Conservation (phyloP, 2,888 invertebrate genomes). For the Diadegma fenestrale region DNA sequence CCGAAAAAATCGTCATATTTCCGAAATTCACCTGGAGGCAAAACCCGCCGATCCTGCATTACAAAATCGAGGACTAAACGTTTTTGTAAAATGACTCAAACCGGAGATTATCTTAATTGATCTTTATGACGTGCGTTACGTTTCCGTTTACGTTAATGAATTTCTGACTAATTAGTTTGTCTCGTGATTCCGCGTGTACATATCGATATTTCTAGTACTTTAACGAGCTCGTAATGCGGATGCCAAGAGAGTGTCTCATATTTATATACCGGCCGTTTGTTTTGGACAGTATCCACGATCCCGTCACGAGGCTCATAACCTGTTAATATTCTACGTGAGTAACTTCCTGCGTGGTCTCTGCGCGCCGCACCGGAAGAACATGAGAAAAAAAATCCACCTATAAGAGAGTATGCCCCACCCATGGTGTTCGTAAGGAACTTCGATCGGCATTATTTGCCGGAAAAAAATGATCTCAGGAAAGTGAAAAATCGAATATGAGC, state of each 20-base stretch:
- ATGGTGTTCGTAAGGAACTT: background rate
- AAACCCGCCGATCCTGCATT: background rate
- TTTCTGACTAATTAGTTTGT: background rate
- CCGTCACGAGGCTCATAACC: conserved; percentile 47
- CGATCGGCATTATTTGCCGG: conserved; percentile 7
- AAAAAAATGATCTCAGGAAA: conserved; percentile 16
- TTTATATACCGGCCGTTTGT: conserved; percentile 25
- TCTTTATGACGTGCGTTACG: background rate
- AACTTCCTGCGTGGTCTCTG: conserved; percentile 47
- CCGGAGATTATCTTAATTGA: background rate
- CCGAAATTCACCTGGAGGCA: too few relatives aligned
- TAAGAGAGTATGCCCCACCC: conserved; percentile 10
- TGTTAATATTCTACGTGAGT: conserved; percentile 59
- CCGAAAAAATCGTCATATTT: too few relatives aligned
- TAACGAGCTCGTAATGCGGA: conserved; percentile 21
- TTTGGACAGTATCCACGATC: conserved; percentile 16
- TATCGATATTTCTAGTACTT: background rate
- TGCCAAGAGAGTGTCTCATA: conserved; percentile 36
- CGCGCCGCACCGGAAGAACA: conserved; percentile 49
- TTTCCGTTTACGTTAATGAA: background rate
- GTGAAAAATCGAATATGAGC: background rate
- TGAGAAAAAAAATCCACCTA: conserved; percentile 34
- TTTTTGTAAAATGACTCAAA: background rate
- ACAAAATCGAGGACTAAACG: background rate
- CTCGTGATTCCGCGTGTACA: background rate